These are phyloP conservation scores for Adelognathus sp. DNA, from an alignment of 2,888 invertebrate species.

Conservation along the genomic window DNA sequence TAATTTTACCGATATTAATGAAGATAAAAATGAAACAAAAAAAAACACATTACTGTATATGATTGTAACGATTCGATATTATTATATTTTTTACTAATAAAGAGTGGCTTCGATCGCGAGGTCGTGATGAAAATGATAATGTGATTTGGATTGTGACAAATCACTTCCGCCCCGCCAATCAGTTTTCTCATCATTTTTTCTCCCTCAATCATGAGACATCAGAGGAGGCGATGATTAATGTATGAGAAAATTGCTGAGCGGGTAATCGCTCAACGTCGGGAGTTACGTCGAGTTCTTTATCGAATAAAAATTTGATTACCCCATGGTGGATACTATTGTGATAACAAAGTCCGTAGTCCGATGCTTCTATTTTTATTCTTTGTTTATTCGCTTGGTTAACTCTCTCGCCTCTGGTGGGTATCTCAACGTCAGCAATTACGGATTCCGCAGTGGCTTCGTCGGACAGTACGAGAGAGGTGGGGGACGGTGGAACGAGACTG, in stretches of 20 bases:
- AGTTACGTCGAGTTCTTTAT: no score
- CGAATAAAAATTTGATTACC: background rate
- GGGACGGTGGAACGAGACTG: conserved; percentile 9
- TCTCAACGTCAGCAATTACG: conserved; percentile 53
- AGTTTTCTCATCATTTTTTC: background rate
- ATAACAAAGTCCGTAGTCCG: background rate
- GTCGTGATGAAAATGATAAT: conserved; percentile 38
- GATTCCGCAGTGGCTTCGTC: conserved; percentile 20
- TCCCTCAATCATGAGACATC: background rate
- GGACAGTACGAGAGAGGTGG: conserved; percentile 16
- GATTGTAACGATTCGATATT: conserved; percentile 74
- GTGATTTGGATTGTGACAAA: background rate
- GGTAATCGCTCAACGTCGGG: background rate
- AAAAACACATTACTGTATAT: conserved; percentile 67
- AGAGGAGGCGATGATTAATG: background rate
- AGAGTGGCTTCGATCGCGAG: conserved; percentile 65
- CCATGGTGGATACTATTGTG: background rate
- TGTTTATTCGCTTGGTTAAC: background rate
- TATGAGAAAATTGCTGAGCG: background rate
- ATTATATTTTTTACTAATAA: conserved; percentile 81
- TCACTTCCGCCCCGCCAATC: background rate
- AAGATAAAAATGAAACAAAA: conserved; percentile 25
- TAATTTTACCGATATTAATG: conserved; percentile 48
- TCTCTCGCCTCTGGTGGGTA: conserved; percentile 3
- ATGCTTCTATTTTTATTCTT: conserved; percentile 9